Conservation (phyloP, 2,888 invertebrate species). For the Pogonocherus hispidulus region DNA sequence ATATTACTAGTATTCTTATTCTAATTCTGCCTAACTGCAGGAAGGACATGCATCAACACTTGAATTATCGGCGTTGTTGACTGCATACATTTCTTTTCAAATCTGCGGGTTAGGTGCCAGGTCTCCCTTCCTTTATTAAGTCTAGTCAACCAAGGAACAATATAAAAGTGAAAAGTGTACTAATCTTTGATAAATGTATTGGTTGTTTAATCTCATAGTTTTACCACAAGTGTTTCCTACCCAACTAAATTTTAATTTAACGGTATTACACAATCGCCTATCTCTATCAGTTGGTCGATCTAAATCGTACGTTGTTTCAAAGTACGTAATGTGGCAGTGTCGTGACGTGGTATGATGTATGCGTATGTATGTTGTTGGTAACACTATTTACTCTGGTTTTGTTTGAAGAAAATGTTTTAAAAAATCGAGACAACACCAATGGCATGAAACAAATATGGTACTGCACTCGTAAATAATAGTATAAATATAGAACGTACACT, state of each 20-base stretch:
- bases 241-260: neutral
- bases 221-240: too few species aligned
- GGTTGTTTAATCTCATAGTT: too few species aligned
- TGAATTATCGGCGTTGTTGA: too few species aligned
- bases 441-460: neutral
- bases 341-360: neutral
- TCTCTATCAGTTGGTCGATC: slow-evolving; percentile 1
- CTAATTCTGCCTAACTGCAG: too few species aligned
- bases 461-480: slow-evolving; percentile 5
- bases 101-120: too few species aligned
- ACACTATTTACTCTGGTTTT: neutral
- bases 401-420: neutral
- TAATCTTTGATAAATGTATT: too few species aligned
- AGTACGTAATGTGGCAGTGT: neutral
- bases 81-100: too few species aligned
- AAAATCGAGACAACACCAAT: neutral
- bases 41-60: too few species aligned
- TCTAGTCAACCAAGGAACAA: too few species aligned
- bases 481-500: slow-evolving; percentile 1
- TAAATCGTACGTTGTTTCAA: neutral
- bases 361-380: neutral
- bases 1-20: too few species aligned
- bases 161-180: too few species aligned
- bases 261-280: neutral
- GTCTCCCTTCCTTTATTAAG: too few species aligned